phyloP scores from a whole-genome alignment of 2,113 vertebrate genomes.

The Pteropus alecto region DNA sequence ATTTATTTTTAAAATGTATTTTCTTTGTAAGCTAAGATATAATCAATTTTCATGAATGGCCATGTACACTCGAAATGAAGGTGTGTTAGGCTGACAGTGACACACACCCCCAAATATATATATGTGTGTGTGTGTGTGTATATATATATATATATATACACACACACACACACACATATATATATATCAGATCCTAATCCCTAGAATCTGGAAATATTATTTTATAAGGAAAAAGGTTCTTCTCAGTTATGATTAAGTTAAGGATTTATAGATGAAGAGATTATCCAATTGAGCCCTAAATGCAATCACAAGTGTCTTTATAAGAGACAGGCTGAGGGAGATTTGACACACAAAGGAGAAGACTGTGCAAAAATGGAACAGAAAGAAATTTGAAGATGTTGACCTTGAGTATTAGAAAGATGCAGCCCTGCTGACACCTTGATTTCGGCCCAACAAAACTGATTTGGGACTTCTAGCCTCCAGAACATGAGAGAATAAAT shows the following conservation, averaged over 20 bases:
- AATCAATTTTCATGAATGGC: background rate
- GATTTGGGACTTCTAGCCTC: background rate
- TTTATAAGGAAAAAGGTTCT: background rate
- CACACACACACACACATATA: no score
- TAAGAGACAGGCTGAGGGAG: background rate
- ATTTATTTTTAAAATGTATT: background rate
- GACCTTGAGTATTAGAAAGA: background rate
- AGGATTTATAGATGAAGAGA: background rate
- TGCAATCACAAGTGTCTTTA: background rate
- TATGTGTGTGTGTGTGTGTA: no score
- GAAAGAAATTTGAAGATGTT: background rate
- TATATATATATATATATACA: no score
- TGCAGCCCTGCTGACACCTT: background rate
- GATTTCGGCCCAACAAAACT: background rate
- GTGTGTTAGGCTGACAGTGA: background rate
- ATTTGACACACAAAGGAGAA: background rate
- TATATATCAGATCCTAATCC: background rate
- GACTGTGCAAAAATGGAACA: background rate
- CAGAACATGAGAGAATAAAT: background rate
- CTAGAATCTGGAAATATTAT: background rate
- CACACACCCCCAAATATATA: no score
- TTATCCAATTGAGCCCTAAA: background rate
- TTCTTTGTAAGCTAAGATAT: background rate
- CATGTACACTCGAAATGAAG: background rate
- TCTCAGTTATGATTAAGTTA: background rate